These are phyloP conservation scores for Xerus rutilus DNA, from an alignment of 2,797 vertebrate genomes.

Conservation along the genomic window DNA sequence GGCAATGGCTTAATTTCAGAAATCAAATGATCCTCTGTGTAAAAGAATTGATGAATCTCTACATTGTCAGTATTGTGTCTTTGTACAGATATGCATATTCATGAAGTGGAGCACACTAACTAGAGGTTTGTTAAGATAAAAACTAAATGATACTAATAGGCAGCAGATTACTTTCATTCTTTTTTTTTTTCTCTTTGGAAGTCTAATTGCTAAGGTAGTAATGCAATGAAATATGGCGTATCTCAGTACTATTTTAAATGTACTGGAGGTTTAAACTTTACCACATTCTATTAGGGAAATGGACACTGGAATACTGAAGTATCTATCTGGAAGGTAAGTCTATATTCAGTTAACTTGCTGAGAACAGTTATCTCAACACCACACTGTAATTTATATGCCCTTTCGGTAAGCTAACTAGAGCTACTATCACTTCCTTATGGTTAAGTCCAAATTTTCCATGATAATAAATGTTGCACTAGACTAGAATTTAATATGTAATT, in stretches of 20 bases:
- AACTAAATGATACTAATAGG: not conserved
- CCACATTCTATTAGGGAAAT: conserved; percentile 1
- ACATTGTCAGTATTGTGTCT: not conserved
- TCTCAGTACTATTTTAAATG: conserved; percentile 45
- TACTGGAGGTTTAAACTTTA: conserved; percentile 48
- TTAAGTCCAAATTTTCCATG: conserved; percentile 58
- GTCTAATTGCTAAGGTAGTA: conserved; percentile 4
- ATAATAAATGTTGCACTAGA: conserved; percentile 47
- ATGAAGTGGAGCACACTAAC: not conserved
- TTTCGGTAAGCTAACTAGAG: conserved; percentile 68
- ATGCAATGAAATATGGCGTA: not conserved
- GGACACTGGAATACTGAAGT: conserved; percentile 50
- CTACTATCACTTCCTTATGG: conserved; percentile 43
- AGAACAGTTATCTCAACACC: conserved; percentile 62
- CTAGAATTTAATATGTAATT: conserved; percentile 7
- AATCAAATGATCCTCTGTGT: not conserved
- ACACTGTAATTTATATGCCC: conserved; percentile 64
- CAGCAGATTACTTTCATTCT: not conserved
- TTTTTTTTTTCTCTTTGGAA: not conserved
- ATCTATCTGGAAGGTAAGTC: conserved; percentile 51
- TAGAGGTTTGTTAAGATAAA: not conserved
- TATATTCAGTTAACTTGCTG: conserved; percentile 43
- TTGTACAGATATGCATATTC: not conserved
- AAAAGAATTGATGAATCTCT: not conserved
- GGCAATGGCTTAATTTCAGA: not conserved